Conservation (phyloP, 2,888 invertebrate species). For the Hirudinaria manillensis region DNA sequence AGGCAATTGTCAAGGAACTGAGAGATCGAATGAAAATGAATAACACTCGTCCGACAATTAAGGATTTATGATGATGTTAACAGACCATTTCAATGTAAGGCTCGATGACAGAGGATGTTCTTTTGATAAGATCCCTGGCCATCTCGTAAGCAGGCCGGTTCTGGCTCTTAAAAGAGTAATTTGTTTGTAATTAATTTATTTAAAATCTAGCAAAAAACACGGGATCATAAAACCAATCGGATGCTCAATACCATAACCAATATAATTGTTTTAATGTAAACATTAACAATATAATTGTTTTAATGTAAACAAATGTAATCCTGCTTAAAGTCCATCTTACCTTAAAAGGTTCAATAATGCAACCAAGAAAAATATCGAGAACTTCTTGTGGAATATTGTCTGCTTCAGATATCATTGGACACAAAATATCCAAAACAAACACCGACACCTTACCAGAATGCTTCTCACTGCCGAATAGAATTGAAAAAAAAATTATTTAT, state of each 20-base stretch:
- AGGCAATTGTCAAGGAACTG: conserved; percentile 93
- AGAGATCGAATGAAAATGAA: conserved; percentile 2
- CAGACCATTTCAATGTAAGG: conserved; percentile 90
- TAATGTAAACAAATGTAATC: too few relatives aligned
- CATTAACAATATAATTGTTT: too few relatives aligned
- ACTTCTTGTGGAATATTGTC: conserved; percentile 90
- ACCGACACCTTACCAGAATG: conserved; percentile 92
- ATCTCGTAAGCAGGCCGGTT: conserved; percentile 81
- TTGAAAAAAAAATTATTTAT: background rate
- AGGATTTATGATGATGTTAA: too few relatives aligned
- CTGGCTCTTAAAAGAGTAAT: conserved; percentile 61
- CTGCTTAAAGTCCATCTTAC: conserved; percentile 39
- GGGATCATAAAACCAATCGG: background rate
- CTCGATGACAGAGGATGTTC: conserved; percentile 85
- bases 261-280: too few relatives aligned
- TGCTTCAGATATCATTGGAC: conserved; percentile 87
- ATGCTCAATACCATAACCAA: too few relatives aligned
- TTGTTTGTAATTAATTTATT: background rate
- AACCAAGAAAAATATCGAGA: conserved; percentile 83
- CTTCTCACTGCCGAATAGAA: conserved; percentile 67
- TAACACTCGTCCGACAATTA: background rate
- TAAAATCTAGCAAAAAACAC: background rate
- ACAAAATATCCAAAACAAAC: conserved; percentile 90
- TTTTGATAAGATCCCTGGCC: conserved; percentile 82
- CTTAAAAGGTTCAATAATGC: conserved; percentile 78